These are phyloP conservation scores for Drosophila suzukii DNA, from an alignment of 1,140 invertebrate species.

Conservation along the genomic window DNA sequence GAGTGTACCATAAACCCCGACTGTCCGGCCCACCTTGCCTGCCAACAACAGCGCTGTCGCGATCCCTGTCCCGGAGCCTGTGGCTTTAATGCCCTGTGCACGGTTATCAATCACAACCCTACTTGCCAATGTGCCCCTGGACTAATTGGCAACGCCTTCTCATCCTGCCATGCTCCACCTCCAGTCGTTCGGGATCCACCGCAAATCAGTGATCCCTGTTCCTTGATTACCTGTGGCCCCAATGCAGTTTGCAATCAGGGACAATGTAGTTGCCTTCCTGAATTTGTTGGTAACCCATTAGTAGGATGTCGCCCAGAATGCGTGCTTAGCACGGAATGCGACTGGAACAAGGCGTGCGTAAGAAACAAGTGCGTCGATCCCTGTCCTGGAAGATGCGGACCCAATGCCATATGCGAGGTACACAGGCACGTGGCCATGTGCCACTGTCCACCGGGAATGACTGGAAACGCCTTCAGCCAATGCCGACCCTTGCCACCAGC, in stretches of 20 bases:
- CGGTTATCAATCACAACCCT: slow-evolving; percentile 88
- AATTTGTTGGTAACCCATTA: slow-evolving; percentile 89
- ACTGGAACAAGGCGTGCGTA: slow-evolving; percentile 89
- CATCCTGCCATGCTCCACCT: slow-evolving; percentile 84
- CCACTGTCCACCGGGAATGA: slow-evolving; percentile 69
- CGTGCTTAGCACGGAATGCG: slow-evolving; percentile 92
- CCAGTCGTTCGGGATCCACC: slow-evolving; percentile 53
- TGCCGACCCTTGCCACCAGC: slow-evolving; percentile 54
- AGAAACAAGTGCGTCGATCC: slow-evolving; percentile 90
- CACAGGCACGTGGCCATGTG: slow-evolving; percentile 87
- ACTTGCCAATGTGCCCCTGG: slow-evolving; percentile 87
- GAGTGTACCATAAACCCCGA: slow-evolving; percentile 90
- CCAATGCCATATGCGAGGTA: slow-evolving; percentile 90
- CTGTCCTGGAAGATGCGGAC: slow-evolving; percentile 90
- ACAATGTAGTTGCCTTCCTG: slow-evolving; percentile 85
- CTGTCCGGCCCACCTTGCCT: slow-evolving; percentile 89
- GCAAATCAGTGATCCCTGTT: slow-evolving; percentile 85
- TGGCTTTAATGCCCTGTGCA: slow-evolving; percentile 90
- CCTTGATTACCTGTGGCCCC: slow-evolving; percentile 88
- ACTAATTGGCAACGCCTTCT: slow-evolving; percentile 84
- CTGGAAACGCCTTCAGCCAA: slow-evolving; percentile 72
- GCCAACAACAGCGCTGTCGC: slow-evolving; percentile 90
- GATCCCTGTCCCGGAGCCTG: slow-evolving; percentile 93
- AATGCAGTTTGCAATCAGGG: slow-evolving; percentile 88
- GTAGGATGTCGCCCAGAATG: slow-evolving; percentile 92